phyloP scores from a whole-genome alignment of 2,797 vertebrate genomes.

The Emydoidea blandingii region DNA sequence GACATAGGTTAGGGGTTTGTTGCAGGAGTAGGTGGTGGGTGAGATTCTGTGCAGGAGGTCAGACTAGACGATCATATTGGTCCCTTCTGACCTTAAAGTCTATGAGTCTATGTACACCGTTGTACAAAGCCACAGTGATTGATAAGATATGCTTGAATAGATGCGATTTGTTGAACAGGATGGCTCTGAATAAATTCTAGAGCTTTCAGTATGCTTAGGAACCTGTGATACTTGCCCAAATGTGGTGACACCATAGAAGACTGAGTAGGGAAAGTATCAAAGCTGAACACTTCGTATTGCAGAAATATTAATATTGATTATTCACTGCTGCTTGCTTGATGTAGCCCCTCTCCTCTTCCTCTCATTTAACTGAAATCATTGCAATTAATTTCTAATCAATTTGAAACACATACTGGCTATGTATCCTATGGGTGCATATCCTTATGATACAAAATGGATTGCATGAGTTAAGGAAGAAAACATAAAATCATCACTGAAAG shows the following conservation, averaged over 20 bases:
- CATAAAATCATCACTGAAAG: not conserved
- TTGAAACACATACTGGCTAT: not conserved
- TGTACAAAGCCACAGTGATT: not conserved
- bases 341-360: not conserved
- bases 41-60: too few species aligned
- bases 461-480: not conserved
- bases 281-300: not conserved
- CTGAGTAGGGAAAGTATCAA: not conserved
- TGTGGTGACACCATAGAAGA: not conserved
- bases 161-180: not conserved
- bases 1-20: too few species aligned
- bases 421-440: not conserved
- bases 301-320: not conserved
- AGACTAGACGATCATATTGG: too few species aligned
- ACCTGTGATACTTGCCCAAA: not conserved
- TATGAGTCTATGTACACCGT: not conserved
- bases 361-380: not conserved
- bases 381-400: not conserved
- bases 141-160: not conserved
- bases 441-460: not conserved
- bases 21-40: too few species aligned
- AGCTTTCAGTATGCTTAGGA: not conserved
- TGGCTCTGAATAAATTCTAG: not conserved
- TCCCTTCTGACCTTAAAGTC: too few species aligned
- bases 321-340: not conserved